phyloP scores from a whole-genome alignment of 2,888 invertebrate genomes.

The Coelinius sp. region DNA sequence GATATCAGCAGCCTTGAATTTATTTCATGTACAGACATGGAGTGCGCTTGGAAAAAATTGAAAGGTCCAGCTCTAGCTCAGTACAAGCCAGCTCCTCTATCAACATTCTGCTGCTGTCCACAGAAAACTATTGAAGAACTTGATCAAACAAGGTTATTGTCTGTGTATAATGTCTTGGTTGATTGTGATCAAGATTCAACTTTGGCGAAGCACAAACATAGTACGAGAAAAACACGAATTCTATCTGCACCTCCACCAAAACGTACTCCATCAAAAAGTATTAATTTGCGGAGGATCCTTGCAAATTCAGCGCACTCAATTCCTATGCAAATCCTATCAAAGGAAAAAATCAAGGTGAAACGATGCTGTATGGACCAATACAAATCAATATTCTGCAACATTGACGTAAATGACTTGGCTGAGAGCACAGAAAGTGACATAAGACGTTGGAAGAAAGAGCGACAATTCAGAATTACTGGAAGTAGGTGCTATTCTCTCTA shows the following conservation, averaged over 20 bases:
- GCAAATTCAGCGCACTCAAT: too few species aligned
- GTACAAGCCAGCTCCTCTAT: neutral
- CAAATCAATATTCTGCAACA: too few species aligned
- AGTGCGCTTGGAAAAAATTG: neutral
- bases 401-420: too few species aligned
- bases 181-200: neutral
- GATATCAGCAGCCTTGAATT: neutral
- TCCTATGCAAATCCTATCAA: too few species aligned
- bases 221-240: neutral
- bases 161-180: neutral
- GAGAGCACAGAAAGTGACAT: too few species aligned
- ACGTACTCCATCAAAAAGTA: too few species aligned
- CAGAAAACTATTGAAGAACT: neutral
- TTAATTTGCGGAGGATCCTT: too few species aligned
- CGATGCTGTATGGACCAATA: too few species aligned
- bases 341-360: too few species aligned
- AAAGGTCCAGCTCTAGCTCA: neutral
- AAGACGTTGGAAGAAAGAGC: neutral
- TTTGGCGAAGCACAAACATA: neutral
- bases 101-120: neutral
- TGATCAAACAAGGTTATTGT: neutral
- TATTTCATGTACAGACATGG: neutral
- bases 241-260: too few species aligned
- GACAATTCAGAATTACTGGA: neutral
- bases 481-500: constrained; percentile 1